Conservation (phyloP, 2,888 invertebrate species). For the Deilephila elpenor region DNA sequence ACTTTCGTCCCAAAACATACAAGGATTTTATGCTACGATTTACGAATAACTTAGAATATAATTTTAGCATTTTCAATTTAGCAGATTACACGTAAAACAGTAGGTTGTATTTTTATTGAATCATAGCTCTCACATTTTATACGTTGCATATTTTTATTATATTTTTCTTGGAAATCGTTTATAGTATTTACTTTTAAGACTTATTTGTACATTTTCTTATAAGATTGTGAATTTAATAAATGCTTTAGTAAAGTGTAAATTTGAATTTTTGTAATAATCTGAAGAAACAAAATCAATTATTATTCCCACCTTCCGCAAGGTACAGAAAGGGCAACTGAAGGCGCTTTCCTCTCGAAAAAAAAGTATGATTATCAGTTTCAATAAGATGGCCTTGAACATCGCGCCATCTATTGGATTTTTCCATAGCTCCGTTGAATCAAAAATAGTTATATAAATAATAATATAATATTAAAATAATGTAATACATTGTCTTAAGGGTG, state of each 20-base stretch:
- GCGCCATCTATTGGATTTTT: too few species aligned
- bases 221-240: constrained; percentile 15
- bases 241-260: neutral
- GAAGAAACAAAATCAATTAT: neutral
- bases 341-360: too few species aligned
- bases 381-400: too few species aligned
- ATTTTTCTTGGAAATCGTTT: neutral
- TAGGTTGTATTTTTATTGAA: neutral
- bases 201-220: constrained; percentile 24
- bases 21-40: neutral
- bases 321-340: too few species aligned
- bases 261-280: neutral
- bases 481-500: too few species aligned
- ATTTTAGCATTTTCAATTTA: neutral
- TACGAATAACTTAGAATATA: neutral
- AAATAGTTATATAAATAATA: too few species aligned
- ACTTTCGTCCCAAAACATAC: neutral
- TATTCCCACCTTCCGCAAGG: too few species aligned
- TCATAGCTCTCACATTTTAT: neutral
- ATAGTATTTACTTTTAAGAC: constrained; percentile 6
- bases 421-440: too few species aligned
- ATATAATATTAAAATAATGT: too few species aligned
- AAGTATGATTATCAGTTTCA: too few species aligned
- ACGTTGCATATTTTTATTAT: neutral
- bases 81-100: neutral